phyloP scores from a whole-genome alignment of 2,797 vertebrate species.

The Sebastes matsubarae region DNA sequence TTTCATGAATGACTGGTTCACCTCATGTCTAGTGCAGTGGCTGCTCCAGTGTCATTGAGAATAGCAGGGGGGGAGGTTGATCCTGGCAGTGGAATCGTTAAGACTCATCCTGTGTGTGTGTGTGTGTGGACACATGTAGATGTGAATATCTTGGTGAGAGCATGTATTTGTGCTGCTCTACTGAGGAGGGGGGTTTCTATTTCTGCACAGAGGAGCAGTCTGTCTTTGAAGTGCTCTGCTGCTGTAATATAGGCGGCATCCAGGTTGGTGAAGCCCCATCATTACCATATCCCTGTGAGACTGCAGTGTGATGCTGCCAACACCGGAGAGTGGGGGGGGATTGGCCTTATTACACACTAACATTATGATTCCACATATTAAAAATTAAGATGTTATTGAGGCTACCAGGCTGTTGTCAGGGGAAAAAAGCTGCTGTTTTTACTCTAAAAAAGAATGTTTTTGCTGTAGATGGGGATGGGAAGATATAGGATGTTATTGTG shows the following conservation, averaged over 20 bases:
- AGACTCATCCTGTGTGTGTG: slow-evolving; percentile 14
- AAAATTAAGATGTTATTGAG: neutral
- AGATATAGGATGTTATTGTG: too few species aligned
- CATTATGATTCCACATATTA: slow-evolving; percentile 5
- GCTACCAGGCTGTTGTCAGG: neutral
- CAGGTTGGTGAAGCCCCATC: slow-evolving; percentile 68
- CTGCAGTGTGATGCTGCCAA: slow-evolving; percentile 71
- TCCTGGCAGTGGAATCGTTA: slow-evolving; percentile 12
- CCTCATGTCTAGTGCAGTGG: slow-evolving; percentile 2
- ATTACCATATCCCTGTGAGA: slow-evolving; percentile 71
- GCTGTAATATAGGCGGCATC: slow-evolving; percentile 69
- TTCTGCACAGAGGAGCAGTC: slow-evolving; percentile 65
- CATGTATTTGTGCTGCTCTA: slow-evolving; percentile 29
- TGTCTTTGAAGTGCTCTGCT: slow-evolving; percentile 74
- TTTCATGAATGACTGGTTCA: slow-evolving; percentile 3
- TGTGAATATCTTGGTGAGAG: slow-evolving; percentile 17
- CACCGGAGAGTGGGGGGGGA: slow-evolving; percentile 17
- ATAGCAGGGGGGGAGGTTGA: neutral
- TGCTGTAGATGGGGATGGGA: neutral
- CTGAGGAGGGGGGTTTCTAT: slow-evolving; percentile 23
- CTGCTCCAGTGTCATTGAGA: slow-evolving; percentile 7
- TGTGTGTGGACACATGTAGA: slow-evolving; percentile 3
- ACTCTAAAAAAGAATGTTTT: neutral
- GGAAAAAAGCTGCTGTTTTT: neutral
- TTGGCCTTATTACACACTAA: slow-evolving; percentile 42